Evolutionary conservation across 2,113 vertebrate genomes (phyloP).

Genomic region (Motacilla tschutschensis): DNA sequence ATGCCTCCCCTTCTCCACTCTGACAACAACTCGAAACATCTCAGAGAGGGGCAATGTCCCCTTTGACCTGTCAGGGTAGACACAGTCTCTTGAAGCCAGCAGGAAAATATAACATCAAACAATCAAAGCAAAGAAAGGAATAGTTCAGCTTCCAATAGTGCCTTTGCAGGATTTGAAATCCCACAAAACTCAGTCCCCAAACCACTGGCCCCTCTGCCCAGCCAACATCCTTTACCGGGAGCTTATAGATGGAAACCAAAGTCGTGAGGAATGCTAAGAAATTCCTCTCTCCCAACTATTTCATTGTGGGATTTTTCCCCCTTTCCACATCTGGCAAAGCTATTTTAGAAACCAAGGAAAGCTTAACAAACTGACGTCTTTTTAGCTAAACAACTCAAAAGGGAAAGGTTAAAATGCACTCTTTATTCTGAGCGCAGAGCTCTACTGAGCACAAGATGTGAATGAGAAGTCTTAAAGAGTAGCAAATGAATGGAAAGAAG

Average conservation of each 20-base stretch:
- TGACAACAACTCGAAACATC: neutral
- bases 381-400: conserved; percentile 1
- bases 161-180: neutral
- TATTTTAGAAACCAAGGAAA: conserved; percentile 43
- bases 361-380: neutral
- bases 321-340: conserved; percentile 48
- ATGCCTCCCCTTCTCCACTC: neutral
- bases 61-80: neutral
- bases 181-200: neutral
- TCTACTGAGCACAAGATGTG: neutral
- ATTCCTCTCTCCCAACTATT: conserved; percentile 13
- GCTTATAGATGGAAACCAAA: neutral
- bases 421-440: neutral
- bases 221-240: neutral
- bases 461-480: neutral
- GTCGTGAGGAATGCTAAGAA: neutral
- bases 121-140: conserved; percentile 37
- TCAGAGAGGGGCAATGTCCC: neutral
- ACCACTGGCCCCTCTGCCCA: neutral
- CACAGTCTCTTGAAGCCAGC: neutral
- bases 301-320: neutral
- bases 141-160: neutral
- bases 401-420: neutral
- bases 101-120: conserved; percentile 24
- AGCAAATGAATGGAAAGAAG: neutral